Percentiles rank a stretch among this genome's conserved stretches.
phyloP scores from a whole-genome alignment of 2,888 invertebrate genomes.

The Isoperla grammatica region DNA sequence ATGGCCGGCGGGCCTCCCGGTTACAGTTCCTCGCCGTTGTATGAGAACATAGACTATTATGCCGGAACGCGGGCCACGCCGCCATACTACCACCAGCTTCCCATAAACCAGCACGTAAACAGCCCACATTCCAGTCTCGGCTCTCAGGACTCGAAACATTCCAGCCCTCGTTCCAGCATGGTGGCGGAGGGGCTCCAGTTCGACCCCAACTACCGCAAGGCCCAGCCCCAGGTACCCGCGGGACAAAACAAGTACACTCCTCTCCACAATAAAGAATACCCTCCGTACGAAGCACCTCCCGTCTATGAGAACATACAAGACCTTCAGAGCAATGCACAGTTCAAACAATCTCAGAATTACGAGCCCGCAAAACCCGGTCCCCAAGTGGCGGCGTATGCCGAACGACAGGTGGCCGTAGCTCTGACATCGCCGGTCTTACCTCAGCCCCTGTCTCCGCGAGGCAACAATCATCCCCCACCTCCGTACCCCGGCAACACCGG shows the following conservation, averaged over 20 bases:
- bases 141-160: slow-evolving; percentile 47
- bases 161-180: slow-evolving; percentile 44
- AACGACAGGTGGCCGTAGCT: slow-evolving; percentile 10
- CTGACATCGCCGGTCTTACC: slow-evolving; percentile 20
- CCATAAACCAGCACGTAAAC: slow-evolving; percentile 24
- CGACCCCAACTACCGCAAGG: slow-evolving; percentile 61
- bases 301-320: slow-evolving; percentile 60
- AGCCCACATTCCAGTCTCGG: slow-evolving; percentile 45
- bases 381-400: slow-evolving; percentile 42
- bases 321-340: slow-evolving; percentile 38
- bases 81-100: slow-evolving; percentile 57
- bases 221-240: slow-evolving; percentile 75
- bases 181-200: slow-evolving; percentile 45
- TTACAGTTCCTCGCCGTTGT: slow-evolving; percentile 52
- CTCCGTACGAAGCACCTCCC: slow-evolving; percentile 51
- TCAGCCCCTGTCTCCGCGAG: slow-evolving; percentile 17
- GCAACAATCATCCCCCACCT: slow-evolving; percentile 23
- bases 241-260: slow-evolving; percentile 41
- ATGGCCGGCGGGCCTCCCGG: slow-evolving; percentile 38
- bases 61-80: slow-evolving; percentile 48
- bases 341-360: slow-evolving; percentile 36
- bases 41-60: slow-evolving; percentile 81
- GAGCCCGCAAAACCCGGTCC: slow-evolving; percentile 46
- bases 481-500: slow-evolving; percentile 25
- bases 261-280: slow-evolving; percentile 34